A percentile compares a stretch with the other conserved stretches of the same genome.
phyloP scores from a whole-genome alignment of 2,113 vertebrate species.

The Carassius gibelio region DNA sequence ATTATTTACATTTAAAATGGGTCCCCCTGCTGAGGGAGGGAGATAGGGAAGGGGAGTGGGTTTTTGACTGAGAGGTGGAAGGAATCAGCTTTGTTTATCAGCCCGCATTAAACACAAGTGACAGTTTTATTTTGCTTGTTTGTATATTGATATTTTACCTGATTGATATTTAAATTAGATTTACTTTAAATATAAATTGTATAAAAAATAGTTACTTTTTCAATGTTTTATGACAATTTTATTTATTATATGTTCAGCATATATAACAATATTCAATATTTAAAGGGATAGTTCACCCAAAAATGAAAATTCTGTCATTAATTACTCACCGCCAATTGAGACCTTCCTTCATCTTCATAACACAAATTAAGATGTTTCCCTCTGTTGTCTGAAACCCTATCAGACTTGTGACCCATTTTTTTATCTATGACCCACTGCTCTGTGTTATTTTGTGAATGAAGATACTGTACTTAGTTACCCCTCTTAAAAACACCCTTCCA shows the following conservation, averaged over 20 bases:
- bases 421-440: neutral
- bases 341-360: too few species aligned
- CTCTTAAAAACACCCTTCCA: neutral
- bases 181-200: neutral
- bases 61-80: neutral
- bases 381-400: neutral
- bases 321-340: too few species aligned
- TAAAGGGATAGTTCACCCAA: too few species aligned
- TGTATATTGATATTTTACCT: neutral
- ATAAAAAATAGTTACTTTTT: neutral
- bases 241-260: too few species aligned
- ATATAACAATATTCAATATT: too few species aligned
- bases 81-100: slow-evolving; percentile 28
- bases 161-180: neutral
- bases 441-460: neutral
- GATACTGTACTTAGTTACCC: neutral
- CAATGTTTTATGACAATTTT: too few species aligned
- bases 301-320: too few species aligned
- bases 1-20: slow-evolving; percentile 73
- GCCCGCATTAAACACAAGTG: neutral
- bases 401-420: neutral
- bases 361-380: too few species aligned
- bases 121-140: neutral
- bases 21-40: slow-evolving; percentile 48
- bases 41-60: neutral